Base-by-base conservation (phyloP, 2,113 vertebrate species). In the Dicaeum eximium region DNA sequence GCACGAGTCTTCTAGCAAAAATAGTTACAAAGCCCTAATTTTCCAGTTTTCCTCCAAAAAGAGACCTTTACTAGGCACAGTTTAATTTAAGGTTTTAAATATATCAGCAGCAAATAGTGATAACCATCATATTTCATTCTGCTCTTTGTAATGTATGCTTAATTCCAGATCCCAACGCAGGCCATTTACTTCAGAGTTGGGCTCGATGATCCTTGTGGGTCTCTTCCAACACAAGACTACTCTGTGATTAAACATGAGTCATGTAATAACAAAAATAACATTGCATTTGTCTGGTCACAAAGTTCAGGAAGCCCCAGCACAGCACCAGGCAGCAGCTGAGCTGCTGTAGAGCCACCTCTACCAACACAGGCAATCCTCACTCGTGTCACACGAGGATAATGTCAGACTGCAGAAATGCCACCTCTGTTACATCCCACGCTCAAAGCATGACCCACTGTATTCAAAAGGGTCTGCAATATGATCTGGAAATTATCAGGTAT, bases 1-100 rank as follows among this genome's bases (percentile, higher is more conserved):
- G 67, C 92, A 97, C 22, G 89, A 97, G 95, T 97, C 96, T 97
- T 97, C 97, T 95, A 95, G 96, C 93, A 95, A 96, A 98, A 97
- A 94, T 91, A 96, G 75, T 90, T 96, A 88, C 64, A 95, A 96
- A 96, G 70, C 81, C 92, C 90, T 92, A 89, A 89, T 95, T 95
- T 97, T 97, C 96, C 96, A 97, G 96, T 98, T 97, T 97, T 95
- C 86, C 93, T 96, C 93, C 82, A 91, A 95, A 82, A 94, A 96
- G 72, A 96, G 74, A 96, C 74, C 91, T 96, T 96, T 92, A 93
- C 56, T 95, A 97, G 96, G 97, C 96, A 97, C 88, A 91, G 88
- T 96, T 97, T 92, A 95, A 93, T 87, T 95, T 78, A 91, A 94
- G 56, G 64, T 94, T 97, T 96, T 94, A 93, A 96, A 96, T 94